phyloP scores from a whole-genome alignment of 2,888 invertebrate genomes.

The Omphaloscelis lunosa region DNA sequence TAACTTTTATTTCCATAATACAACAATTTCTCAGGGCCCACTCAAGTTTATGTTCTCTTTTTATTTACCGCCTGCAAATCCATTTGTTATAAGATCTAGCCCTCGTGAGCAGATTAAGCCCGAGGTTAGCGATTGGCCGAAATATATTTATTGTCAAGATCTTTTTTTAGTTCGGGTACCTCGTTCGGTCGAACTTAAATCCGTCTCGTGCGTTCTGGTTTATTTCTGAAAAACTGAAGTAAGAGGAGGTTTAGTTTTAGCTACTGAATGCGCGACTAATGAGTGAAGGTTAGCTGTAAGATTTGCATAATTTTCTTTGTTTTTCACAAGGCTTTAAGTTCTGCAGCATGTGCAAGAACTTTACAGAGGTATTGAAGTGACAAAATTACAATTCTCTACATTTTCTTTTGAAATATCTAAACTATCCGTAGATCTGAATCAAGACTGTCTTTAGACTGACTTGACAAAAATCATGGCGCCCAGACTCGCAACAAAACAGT shows the following conservation, averaged over 20 bases:
- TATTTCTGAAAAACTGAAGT: conserved; percentile 9
- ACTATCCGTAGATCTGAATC: not conserved
- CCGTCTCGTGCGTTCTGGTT: conserved; percentile 12
- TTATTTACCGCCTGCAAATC: conserved; percentile 46
- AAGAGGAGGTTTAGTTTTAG: conserved; percentile 15
- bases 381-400: not conserved
- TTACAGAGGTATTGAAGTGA: not conserved
- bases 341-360: conserved; percentile 20
- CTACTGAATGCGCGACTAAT: conserved; percentile 24
- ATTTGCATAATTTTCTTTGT: conserved; percentile 55
- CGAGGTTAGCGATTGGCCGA: conserved; percentile 48
- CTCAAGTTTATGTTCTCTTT: conserved; percentile 49
- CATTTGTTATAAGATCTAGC: conserved; percentile 49
- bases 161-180: conserved; percentile 42
- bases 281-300: conserved; percentile 26
- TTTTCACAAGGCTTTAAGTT: conserved; percentile 22
- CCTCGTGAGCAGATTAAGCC: conserved; percentile 47
- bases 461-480: not conserved
- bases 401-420: not conserved
- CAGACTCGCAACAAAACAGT: not conserved
- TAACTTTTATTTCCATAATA: conserved; percentile 17
- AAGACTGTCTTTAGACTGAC: no score
- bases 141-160: conserved; percentile 59
- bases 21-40: conserved; percentile 13
- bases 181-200: conserved; percentile 23